Conservation (phyloP, 2,797 vertebrate genomes). For the Lindbergichthys nudifrons region DNA sequence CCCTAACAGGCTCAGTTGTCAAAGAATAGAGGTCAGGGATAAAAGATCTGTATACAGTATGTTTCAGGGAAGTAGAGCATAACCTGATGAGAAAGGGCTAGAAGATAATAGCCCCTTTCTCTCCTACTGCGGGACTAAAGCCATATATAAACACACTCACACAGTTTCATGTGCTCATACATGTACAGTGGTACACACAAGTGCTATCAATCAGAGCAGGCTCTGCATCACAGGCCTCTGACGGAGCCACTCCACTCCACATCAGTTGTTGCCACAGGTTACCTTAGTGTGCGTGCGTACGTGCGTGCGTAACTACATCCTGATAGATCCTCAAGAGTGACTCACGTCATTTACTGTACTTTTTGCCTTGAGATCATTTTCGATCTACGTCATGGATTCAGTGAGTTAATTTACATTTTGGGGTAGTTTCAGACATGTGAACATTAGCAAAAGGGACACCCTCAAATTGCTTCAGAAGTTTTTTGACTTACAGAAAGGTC, state of each 20-base stretch:
- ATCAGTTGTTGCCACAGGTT: conserved; percentile 44
- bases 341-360: no score
- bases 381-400: no score
- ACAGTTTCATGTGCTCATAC: neutral
- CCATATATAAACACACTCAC: conserved; percentile 1
- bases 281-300: conserved; percentile 22
- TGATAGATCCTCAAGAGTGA: neutral
- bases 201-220: conserved; percentile 42
- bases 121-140: neutral
- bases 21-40: conserved; percentile 15
- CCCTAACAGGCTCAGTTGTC: neutral
- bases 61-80: conserved; percentile 30
- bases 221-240: conserved; percentile 23
- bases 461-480: no score
- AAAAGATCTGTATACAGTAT: conserved; percentile 25
- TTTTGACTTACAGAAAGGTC: no score
- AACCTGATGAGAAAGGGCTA: conserved; percentile 9
- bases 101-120: conserved; percentile 22
- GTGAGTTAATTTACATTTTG: no score
- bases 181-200: conserved; percentile 20
- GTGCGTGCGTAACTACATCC: neutral
- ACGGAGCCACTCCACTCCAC: conserved; percentile 34
- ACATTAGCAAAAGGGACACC: no score
- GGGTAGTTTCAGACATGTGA: no score
- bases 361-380: no score